A percentile compares a stretch with the other conserved stretches of the same genome.
These are phyloP conservation scores for Neosalanx taihuensis DNA, from an alignment of 2,797 vertebrate species.

Conservation along the genomic window DNA sequence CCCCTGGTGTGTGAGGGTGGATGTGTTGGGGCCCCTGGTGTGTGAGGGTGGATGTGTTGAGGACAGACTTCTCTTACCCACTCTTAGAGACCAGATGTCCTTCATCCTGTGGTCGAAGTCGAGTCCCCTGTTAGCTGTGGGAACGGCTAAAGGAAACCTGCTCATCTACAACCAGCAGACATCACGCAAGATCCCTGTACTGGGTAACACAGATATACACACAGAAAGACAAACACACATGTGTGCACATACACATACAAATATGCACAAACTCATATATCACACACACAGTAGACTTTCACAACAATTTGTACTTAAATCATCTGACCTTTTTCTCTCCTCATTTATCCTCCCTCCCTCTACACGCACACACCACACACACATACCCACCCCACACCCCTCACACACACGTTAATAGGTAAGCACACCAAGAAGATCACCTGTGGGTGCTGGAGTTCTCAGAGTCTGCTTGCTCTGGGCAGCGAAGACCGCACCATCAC, in stretches of 20 bases:
- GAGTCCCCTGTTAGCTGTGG: conserved; percentile 84
- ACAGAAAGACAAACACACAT: not conserved
- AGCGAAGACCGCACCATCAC: conserved; percentile 91
- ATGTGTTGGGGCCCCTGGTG: too few species aligned
- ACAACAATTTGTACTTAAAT: not conserved
- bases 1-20: too few species aligned
- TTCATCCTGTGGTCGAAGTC: conserved; percentile 92
- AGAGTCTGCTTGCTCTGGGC: conserved; percentile 91
- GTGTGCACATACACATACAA: not conserved
- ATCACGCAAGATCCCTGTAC: conserved; percentile 91
- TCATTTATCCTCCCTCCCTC: not conserved
- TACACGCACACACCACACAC: not conserved
- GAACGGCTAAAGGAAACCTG: conserved; percentile 93
- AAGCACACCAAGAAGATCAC: conserved; percentile 95
- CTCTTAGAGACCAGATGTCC: conserved; percentile 87
- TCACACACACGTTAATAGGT: conserved; percentile 64
- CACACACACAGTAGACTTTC: not conserved
- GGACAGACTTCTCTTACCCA: conserved; percentile 32
- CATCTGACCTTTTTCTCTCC: not conserved
- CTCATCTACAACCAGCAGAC: conserved; percentile 96
- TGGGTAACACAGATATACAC: conserved; percentile 72
- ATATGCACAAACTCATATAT: not conserved
- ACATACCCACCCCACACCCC: too few species aligned
- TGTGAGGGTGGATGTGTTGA: too few species aligned
- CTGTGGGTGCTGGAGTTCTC: conserved; percentile 92